Evolutionary conservation across 1,140 invertebrate species (phyloP).

Genomic region (Homalodisca vitripennis): DNA sequence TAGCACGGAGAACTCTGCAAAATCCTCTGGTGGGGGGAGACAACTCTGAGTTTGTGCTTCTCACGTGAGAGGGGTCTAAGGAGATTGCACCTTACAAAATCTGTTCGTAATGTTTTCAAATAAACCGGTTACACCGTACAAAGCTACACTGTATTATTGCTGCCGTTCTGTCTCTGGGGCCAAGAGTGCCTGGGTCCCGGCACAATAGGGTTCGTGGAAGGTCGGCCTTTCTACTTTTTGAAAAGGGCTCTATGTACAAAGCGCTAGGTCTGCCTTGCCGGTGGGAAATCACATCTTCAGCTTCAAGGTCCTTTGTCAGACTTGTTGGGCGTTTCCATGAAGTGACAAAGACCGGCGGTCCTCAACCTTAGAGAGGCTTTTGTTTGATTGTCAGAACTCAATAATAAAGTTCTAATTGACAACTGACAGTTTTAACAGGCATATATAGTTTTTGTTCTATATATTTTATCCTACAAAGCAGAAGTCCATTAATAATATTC

Average conservation of each 20-base stretch:
- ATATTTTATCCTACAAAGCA: no score
- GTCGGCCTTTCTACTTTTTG: slow-evolving; percentile 14
- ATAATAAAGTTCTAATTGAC: no score
- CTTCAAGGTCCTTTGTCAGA: not conserved
- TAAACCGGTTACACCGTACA: not conserved
- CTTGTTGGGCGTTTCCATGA: not conserved
- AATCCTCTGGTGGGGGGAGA: not conserved
- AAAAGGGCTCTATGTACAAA: slow-evolving; percentile 21
- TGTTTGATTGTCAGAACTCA: no score
- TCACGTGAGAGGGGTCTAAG: not conserved
- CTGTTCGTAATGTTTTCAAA: slow-evolving; percentile 24
- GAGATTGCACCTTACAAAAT: slow-evolving; percentile 24
- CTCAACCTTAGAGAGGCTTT: not conserved
- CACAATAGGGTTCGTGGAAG: not conserved
- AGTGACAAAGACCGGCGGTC: not conserved
- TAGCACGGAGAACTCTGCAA: not conserved
- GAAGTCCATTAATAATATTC: no score
- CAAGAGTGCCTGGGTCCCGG: not conserved
- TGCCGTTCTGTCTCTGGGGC: not conserved
- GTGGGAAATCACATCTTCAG: not conserved
- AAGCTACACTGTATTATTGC: slow-evolving; percentile 14
- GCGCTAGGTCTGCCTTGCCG: not conserved
- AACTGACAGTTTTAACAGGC: no score
- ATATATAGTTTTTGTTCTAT: no score
- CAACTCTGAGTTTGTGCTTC: not conserved